Conservation (phyloP, 2,888 invertebrate species). For the Ophion slaviceki region DNA sequence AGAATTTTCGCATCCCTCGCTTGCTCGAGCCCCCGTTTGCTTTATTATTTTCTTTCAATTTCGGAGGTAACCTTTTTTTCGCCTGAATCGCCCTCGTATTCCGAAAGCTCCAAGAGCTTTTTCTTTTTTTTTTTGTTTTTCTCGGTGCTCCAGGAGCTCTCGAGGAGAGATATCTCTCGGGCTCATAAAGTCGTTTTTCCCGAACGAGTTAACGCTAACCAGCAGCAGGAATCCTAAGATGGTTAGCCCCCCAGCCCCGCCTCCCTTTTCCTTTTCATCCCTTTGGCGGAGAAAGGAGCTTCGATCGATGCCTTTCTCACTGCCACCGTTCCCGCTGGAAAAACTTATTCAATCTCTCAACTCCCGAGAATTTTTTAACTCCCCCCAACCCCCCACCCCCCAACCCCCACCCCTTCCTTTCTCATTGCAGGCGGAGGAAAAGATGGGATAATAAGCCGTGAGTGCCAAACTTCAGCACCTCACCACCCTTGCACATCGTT, state of each 20-base stretch:
- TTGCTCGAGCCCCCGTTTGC: slow-evolving; percentile 34
- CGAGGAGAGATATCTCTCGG: slow-evolving; percentile 64
- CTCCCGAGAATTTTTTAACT: slow-evolving; percentile 30
- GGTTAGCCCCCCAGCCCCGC: slow-evolving; percentile 1
- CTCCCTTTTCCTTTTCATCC: neutral
- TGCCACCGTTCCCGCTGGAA: slow-evolving; percentile 38
- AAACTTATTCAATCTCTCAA: slow-evolving; percentile 58
- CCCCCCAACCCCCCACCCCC: neutral
- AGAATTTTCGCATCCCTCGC: slow-evolving; percentile 21
- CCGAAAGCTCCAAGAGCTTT: slow-evolving; percentile 18
- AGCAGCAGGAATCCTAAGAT: slow-evolving; percentile 41
- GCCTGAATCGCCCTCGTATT: slow-evolving; percentile 60
- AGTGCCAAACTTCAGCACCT: slow-evolving; percentile 43
- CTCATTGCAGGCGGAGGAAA: slow-evolving; percentile 7
- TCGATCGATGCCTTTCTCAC: slow-evolving; percentile 43
- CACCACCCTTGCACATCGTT: slow-evolving; percentile 16
- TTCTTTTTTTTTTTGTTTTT: slow-evolving; percentile 28
- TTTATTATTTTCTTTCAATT: slow-evolving; percentile 59
- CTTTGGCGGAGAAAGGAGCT: neutral
- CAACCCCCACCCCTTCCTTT: neutral
- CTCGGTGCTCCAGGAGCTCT: slow-evolving; percentile 21
- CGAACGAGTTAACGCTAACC: slow-evolving; percentile 55
- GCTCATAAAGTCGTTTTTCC: slow-evolving; percentile 57
- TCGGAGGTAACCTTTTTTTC: slow-evolving; percentile 55
- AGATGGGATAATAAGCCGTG: slow-evolving; percentile 48